Evolutionary conservation across 2,797 vertebrate species (phyloP), one percentile per base, ranked within the genome.

Genomic region (Fratercula arctica): DNA sequence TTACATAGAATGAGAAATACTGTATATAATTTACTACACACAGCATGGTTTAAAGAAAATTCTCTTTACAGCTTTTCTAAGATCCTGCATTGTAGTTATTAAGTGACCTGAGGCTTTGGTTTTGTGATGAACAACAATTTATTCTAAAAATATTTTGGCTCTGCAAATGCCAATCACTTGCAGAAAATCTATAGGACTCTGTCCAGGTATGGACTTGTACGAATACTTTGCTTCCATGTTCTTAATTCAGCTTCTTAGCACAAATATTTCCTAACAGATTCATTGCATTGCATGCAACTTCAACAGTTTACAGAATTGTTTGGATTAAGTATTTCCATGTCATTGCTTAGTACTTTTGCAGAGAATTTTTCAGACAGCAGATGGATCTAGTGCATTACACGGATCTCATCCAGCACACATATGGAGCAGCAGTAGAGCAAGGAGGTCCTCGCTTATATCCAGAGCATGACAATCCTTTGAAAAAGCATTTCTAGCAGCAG

Each of bases 1-100:
- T 97, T 96, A 94, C 2, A 0, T n/a, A 90, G 94, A 95, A 68
- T 54, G 88, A 97, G 90, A 97, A 97, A 92, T 90, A 97, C 61
- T 89, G 31, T 75, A 61, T 48, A 43, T 89, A 87, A 90, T 95
- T 96, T 96, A 96, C 85, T 92, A 89, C 63, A 75, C 3, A 29
- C 35, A 78, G 61, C 0, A 1, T 14, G 50, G 63, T 90, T 85
- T 95, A 56, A 54, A 93, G 57, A 93, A 90, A 86, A 61, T 63
- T 89, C 95, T 91, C 35, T 86, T 81, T 66, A 87, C 43, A 91
- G 75, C 25, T 80, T 95, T 89, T 85, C 41, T 69, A 60, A 48
- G 80, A 95, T 74, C 16, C n/a, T 81, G 29, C 74, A 87, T 31
- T 96, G 64, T 83, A 96, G 41, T 50, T 68, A 37, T 48, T 61